These are phyloP conservation scores for Toxostoma redivivum DNA, from an alignment of 2,113 vertebrate genomes.

Conservation along the genomic window DNA sequence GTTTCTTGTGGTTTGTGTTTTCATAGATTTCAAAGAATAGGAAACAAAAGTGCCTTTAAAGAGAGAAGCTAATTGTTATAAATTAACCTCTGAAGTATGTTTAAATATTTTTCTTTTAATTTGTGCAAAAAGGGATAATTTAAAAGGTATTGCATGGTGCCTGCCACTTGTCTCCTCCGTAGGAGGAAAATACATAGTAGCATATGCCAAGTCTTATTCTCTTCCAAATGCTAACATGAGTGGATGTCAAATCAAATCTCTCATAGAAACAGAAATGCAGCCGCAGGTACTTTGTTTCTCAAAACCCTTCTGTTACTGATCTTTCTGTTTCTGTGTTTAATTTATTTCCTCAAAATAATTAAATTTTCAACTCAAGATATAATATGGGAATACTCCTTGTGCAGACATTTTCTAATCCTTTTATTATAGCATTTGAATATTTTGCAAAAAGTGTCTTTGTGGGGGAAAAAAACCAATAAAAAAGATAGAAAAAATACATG, in stretches of 20 bases:
- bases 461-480: neutral
- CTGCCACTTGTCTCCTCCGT: conserved; percentile 46
- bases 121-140: conserved; percentile 46
- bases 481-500: conserved; percentile 17
- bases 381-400: neutral
- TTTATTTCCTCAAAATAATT: conserved; percentile 45
- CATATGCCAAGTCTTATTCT: conserved; percentile 55
- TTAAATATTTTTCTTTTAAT: conserved; percentile 65
- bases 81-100: conserved; percentile 47
- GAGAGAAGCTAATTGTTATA: conserved; percentile 46
- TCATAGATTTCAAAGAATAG: neutral
- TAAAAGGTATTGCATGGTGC: conserved; percentile 49
- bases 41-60: conserved; percentile 21
- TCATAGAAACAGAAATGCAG: conserved; percentile 57
- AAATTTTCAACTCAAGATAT: neutral
- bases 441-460: neutral
- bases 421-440: neutral
- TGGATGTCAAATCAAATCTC: conserved; percentile 62
- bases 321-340: conserved; percentile 12
- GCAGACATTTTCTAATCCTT: neutral
- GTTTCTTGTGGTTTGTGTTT: conserved; percentile 1
- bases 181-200: conserved; percentile 56
- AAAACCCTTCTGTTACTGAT: conserved; percentile 26
- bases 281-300: conserved; percentile 53
- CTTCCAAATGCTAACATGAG: conserved; percentile 53